Conservation (phyloP, 2,888 invertebrate genomes). For the Catonia carolina region DNA sequence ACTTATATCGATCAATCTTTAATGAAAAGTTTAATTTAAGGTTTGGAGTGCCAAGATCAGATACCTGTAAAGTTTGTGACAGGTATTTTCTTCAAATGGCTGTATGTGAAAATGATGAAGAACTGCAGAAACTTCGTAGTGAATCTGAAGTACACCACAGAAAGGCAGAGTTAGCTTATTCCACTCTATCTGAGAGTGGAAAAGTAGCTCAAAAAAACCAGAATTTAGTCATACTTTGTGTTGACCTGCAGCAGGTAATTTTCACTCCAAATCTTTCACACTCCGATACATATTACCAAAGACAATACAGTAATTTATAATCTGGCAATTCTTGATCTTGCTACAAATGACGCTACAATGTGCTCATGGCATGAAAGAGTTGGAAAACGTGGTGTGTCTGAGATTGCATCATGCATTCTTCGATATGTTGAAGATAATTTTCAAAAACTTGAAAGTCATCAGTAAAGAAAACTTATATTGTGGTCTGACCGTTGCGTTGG, state of each 20-base stretch:
- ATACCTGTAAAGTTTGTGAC: slow-evolving; percentile 21
- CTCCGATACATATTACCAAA: slow-evolving; percentile 15
- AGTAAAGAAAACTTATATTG: slow-evolving; percentile 25
- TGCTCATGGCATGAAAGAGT: slow-evolving; percentile 27
- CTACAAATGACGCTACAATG: slow-evolving; percentile 24
- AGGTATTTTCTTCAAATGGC: slow-evolving; percentile 16
- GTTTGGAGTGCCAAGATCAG: slow-evolving; percentile 23
- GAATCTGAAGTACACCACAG: slow-evolving; percentile 19
- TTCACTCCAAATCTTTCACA: slow-evolving; percentile 19
- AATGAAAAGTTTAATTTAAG: slow-evolving; percentile 11
- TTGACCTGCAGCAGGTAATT: too few relatives aligned
- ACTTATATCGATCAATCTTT: neutral
- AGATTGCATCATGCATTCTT: slow-evolving; percentile 29
- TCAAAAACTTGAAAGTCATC: slow-evolving; percentile 10
- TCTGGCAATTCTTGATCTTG: slow-evolving; percentile 19
- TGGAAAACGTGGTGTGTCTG: slow-evolving; percentile 26
- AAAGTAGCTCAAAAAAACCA: neutral
- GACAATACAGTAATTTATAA: slow-evolving; percentile 18
- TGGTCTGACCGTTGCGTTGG: too few relatives aligned
- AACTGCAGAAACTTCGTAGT: slow-evolving; percentile 3
- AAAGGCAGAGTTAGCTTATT: slow-evolving; percentile 20
- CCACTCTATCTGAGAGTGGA: slow-evolving; percentile 7
- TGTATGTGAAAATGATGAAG: slow-evolving; percentile 12
- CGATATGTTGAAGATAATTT: slow-evolving; percentile 24
- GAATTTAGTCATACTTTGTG: slow-evolving; percentile 16